phyloP scores from a whole-genome alignment of 53 echinoderm and acorn worm genomes.

The Echinarachnius parma region DNA sequence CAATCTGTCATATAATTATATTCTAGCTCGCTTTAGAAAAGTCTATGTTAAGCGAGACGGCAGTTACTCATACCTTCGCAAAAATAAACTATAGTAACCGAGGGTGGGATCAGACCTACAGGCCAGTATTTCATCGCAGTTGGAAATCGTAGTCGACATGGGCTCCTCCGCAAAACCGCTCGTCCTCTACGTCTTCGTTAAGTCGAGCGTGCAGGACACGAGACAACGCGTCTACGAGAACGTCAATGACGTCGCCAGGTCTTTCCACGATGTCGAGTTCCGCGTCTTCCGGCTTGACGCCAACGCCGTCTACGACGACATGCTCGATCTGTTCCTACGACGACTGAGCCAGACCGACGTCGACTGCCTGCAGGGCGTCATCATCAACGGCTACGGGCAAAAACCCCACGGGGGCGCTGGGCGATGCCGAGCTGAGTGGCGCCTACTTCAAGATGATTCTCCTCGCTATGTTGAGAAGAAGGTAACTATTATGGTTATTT shows the following conservation, averaged over 20 bases:
- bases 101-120: too few relatives aligned
- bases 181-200: constrained; percentile 59
- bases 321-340: constrained; percentile 52
- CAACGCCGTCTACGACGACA: constrained; percentile 53
- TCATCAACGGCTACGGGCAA: constrained; percentile 67
- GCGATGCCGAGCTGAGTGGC: constrained; percentile 59
- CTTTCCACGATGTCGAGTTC: constrained; percentile 51
- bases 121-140: too few relatives aligned
- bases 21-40: too few relatives aligned
- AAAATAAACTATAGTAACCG: too few relatives aligned
- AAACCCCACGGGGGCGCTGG: constrained; percentile 60
- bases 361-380: constrained; percentile 52
- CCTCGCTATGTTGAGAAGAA: constrained; percentile 47
- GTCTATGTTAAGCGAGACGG: too few relatives aligned
- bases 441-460: constrained; percentile 66
- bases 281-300: constrained; percentile 38
- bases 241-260: constrained; percentile 9
- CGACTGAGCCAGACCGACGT: constrained; percentile 42
- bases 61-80: too few relatives aligned
- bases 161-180: constrained; percentile 36
- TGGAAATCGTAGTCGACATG: too few relatives aligned
- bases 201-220: constrained; percentile 53
- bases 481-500: not conserved
- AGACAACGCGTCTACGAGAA: constrained; percentile 56
- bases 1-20: too few relatives aligned